A percentile compares a stretch with the other conserved stretches of the same genome.
These are phyloP conservation scores for Muricea muricata DNA, from an alignment of 92 coral and sea anemone genomes.

Conservation along the genomic window DNA sequence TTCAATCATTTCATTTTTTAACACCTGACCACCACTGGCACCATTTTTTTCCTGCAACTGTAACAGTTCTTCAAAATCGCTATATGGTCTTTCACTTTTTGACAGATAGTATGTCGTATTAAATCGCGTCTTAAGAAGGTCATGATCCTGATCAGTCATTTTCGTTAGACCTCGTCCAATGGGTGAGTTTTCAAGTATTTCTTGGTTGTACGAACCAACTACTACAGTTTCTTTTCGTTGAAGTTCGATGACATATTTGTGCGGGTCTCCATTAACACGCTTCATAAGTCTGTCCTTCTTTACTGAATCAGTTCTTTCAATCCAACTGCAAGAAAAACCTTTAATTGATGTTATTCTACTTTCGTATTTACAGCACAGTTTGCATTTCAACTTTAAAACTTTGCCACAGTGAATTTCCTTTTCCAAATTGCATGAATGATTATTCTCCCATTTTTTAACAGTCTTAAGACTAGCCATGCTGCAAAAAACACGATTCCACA, in stretches of 20 bases:
- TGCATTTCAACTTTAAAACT: background rate
- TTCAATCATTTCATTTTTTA: background rate
- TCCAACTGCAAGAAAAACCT: conserved; percentile 20
- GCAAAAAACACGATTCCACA: too few species aligned
- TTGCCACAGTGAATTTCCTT: background rate
- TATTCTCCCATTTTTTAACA: background rate
- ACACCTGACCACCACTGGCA: background rate
- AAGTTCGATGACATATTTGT: background rate
- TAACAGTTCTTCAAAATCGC: background rate
- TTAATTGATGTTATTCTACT: background rate
- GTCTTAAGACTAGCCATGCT: background rate
- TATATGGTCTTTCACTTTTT: background rate
- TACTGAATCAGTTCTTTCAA: background rate
- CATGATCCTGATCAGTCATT: background rate
- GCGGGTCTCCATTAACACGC: conserved; percentile 1
- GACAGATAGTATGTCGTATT: conserved; percentile 12
- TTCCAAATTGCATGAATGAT: background rate
- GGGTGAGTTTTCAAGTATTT: background rate
- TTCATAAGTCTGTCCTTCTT: background rate
- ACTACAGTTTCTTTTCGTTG: background rate
- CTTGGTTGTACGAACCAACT: background rate
- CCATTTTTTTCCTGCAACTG: background rate
- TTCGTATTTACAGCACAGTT: conserved; percentile 4
- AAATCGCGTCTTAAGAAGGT: background rate
- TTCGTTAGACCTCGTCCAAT: conserved; percentile 2